phyloP scores from a whole-genome alignment of 2,888 invertebrate genomes.

The Andrena fulva region DNA sequence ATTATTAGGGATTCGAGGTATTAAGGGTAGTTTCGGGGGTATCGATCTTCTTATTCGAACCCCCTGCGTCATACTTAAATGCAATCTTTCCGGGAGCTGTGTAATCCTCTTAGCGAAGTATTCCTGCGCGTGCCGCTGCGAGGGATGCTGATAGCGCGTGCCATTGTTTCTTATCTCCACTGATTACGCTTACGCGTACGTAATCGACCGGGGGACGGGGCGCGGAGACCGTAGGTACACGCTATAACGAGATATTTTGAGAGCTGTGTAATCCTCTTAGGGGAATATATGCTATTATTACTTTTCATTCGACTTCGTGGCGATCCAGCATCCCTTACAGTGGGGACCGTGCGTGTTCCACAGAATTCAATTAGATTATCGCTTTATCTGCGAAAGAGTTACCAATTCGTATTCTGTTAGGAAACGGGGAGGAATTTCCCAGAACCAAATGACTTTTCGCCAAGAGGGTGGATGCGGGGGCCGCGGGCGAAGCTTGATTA shows the following conservation, averaged over 20 bases:
- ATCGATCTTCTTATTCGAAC: constrained; percentile 71
- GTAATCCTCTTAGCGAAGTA: constrained; percentile 70
- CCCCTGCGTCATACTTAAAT: constrained; percentile 69
- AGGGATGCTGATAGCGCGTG: constrained; percentile 46
- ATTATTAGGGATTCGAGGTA: constrained; percentile 72
- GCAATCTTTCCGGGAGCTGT: constrained; percentile 67
- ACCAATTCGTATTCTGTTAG: background rate
- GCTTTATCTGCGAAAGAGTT: too few species aligned
- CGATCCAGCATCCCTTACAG: background rate
- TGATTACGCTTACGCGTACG: constrained; percentile 54
- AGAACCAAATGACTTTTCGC: constrained; percentile 19
- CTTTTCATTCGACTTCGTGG: background rate
- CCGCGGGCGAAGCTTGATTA: constrained; percentile 51
- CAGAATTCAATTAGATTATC: too few species aligned
- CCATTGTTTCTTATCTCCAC: constrained; percentile 63
- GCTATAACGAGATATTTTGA: constrained; percentile 49
- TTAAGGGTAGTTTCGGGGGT: constrained; percentile 65
- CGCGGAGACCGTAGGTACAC: constrained; percentile 17
- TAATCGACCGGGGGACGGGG: constrained; percentile 10
- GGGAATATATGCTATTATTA: constrained; percentile 44
- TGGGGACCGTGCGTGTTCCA: too few species aligned
- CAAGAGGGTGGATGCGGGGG: background rate
- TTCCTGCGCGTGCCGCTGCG: constrained; percentile 37
- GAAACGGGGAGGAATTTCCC: background rate
- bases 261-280: constrained; percentile 57